Conservation (phyloP, 2,797 vertebrate species). For the Protonibea diacanthus region DNA sequence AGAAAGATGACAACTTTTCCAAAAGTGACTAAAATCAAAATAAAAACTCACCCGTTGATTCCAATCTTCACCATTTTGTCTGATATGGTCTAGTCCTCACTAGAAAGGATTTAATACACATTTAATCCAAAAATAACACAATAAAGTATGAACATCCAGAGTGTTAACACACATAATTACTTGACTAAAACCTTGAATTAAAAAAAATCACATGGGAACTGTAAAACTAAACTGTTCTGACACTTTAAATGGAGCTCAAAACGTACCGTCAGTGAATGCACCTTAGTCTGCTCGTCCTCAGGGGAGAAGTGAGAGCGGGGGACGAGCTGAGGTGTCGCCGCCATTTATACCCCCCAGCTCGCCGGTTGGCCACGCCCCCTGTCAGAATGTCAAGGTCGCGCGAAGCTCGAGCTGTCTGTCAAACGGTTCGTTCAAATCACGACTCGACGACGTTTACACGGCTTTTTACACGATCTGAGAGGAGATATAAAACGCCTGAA, state of each 20-base stretch:
- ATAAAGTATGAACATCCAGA: too few species aligned
- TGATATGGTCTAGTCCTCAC: conserved; percentile 46
- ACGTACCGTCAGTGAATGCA: conserved; percentile 24
- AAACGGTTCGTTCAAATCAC: not conserved
- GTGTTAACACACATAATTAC: not conserved
- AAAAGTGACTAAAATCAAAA: not conserved
- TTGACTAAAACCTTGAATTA: not conserved
- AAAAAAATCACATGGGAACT: not conserved
- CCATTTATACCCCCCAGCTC: conserved; percentile 20
- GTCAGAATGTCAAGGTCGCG: conserved; percentile 25
- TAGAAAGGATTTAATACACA: not conserved
- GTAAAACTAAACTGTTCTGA: not conserved
- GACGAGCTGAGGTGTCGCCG: rapidly evolving
- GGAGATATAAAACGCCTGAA: too few species aligned
- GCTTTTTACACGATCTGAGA: not conserved
- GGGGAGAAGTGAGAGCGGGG: conserved; percentile 22
- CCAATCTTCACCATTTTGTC: conserved; percentile 81
- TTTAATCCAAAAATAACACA: not conserved
- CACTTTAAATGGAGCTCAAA: not conserved
- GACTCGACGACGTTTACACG: not conserved
- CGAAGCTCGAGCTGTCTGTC: not conserved
- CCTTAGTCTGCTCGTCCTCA: not conserved
- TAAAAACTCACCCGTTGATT: conserved; percentile 77
- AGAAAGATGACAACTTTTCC: not conserved
- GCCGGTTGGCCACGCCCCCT: conserved; percentile 33